Evolutionary conservation across 2,888 invertebrate genomes (phyloP).

Genomic region (Sisyra terminalis): DNA sequence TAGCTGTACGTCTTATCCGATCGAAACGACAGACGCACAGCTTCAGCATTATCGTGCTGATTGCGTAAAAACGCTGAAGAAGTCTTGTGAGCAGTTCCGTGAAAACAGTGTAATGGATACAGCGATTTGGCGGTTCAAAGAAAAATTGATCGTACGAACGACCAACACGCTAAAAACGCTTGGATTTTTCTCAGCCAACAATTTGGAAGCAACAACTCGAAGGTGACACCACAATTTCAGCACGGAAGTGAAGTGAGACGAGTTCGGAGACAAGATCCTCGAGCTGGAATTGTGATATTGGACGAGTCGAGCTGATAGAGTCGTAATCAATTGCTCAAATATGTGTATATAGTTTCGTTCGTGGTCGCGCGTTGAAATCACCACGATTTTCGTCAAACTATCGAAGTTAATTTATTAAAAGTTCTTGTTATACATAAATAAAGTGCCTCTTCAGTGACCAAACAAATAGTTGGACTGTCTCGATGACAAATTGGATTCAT

Average conservation of each 20-base stretch:
- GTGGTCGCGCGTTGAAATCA: no score
- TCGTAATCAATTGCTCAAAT: no score
- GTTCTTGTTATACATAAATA: no score
- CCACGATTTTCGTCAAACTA: no score
- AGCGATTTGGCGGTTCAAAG: constrained; percentile 78
- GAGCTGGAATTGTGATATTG: constrained; percentile 6
- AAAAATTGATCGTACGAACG: constrained; percentile 51
- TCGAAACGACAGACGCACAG: constrained; percentile 69
- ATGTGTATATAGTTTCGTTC: no score
- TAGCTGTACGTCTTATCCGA: constrained; percentile 65
- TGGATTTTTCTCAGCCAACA: constrained; percentile 45
- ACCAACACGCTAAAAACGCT: constrained; percentile 52
- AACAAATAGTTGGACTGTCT: no score
- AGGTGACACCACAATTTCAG: constrained; percentile 6
- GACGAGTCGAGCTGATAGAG: no score
- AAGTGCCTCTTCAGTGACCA: no score
- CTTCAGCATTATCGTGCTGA: constrained; percentile 89
- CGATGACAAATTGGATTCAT: no score
- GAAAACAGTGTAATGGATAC: constrained; percentile 70
- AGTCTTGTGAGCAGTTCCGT: constrained; percentile 66
- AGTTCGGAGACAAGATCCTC: not conserved
- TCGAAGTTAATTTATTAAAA: no score
- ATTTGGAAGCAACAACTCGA: constrained; percentile 2
- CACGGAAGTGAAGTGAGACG: not conserved
- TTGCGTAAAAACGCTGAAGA: constrained; percentile 75